These are phyloP conservation scores for Temnothorax rugatulus DNA, from an alignment of 2,888 invertebrate species.

Conservation along the genomic window DNA sequence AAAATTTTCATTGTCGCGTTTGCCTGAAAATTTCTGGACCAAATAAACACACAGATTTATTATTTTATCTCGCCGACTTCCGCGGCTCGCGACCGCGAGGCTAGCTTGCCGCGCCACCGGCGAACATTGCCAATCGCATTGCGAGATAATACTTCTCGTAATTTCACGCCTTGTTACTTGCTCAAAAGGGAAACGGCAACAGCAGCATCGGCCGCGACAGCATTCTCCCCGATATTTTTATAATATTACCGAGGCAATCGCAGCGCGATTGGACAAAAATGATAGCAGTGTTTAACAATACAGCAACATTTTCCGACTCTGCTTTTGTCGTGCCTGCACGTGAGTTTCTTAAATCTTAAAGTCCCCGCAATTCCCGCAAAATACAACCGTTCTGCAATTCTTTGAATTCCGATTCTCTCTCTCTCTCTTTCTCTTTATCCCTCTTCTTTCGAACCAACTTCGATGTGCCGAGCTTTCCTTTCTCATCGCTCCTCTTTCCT, in stretches of 20 bases:
- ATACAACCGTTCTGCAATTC: constrained; percentile 56
- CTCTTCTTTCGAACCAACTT: neutral
- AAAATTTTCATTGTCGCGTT: constrained; percentile 75
- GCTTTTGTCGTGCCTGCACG: constrained; percentile 29
- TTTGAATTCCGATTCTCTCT: constrained; percentile 53
- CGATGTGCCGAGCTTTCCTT: constrained; percentile 2
- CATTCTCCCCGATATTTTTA: constrained; percentile 32
- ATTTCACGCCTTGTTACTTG: constrained; percentile 53
- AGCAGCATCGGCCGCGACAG: neutral
- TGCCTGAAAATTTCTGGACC: constrained; percentile 70
- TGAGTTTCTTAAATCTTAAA: constrained; percentile 46
- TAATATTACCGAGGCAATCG: constrained; percentile 6
- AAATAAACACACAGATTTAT: constrained; percentile 71
- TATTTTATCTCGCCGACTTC: constrained; percentile 44
- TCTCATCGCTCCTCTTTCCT: constrained; percentile 17
- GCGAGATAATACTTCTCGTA: constrained; percentile 49
- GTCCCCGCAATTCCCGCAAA: neutral
- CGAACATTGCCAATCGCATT: constrained; percentile 34
- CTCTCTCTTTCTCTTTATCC: neutral
- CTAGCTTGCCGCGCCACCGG: neutral
- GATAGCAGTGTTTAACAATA: constrained; percentile 29
- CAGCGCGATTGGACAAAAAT: constrained; percentile 23
- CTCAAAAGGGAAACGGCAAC: constrained; percentile 40
- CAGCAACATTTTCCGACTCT: constrained; percentile 15
- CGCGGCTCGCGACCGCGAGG: constrained; percentile 8